Conservation (phyloP, 2,888 invertebrate species). For the Rotaria sp. region DNA sequence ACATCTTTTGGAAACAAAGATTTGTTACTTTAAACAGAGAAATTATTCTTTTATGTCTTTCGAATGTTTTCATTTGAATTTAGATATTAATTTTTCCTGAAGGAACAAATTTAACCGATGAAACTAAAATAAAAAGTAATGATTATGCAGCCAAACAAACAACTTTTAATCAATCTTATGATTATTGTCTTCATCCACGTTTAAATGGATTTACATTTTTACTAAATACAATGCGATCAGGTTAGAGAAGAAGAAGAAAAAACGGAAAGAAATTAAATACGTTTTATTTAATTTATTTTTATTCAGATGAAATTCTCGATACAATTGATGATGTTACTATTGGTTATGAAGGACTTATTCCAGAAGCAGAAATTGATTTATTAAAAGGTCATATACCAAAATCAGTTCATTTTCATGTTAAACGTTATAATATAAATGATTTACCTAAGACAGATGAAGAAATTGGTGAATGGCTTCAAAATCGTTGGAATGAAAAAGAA, state of each 20-base stretch:
- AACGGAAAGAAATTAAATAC: no score
- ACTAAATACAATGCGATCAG: slow-evolving; percentile 9
- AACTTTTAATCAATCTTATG: slow-evolving; percentile 58
- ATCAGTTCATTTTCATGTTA: slow-evolving; percentile 32
- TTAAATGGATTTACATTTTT: slow-evolving; percentile 65
- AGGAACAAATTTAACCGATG: slow-evolving; percentile 72
- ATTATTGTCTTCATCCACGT: slow-evolving; percentile 75
- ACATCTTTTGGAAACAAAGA: no score
- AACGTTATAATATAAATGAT: neutral
- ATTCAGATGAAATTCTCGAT: slow-evolving; percentile 28
- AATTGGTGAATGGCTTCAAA: slow-evolving; percentile 20
- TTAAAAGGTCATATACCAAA: slow-evolving; percentile 32
- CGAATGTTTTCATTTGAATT: slow-evolving; percentile 31
- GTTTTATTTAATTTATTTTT: neutral
- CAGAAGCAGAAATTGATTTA: slow-evolving; percentile 32
- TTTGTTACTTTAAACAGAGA: no score
- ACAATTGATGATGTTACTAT: slow-evolving; percentile 35
- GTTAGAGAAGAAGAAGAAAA: neutral
- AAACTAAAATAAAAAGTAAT: slow-evolving; percentile 66
- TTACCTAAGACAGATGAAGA: neutral
- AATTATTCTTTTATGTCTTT: neutral
- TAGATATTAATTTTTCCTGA: slow-evolving; percentile 75
- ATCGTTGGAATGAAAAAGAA: slow-evolving; percentile 34
- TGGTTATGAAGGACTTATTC: slow-evolving; percentile 32
- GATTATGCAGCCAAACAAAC: slow-evolving; percentile 65